Conservation (phyloP, 1,140 invertebrate genomes). For the Hycleus cichorii region DNA sequence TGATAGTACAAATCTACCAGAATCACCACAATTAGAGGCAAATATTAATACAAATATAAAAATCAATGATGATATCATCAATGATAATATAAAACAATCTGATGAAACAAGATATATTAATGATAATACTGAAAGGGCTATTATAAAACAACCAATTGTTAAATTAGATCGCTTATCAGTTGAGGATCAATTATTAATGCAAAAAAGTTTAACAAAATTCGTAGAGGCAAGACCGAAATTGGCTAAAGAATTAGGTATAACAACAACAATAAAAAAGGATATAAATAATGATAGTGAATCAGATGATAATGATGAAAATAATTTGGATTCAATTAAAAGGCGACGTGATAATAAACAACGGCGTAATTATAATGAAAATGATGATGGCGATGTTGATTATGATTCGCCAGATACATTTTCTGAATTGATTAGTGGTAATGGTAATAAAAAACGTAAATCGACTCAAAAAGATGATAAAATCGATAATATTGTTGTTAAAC, state of each 20-base stretch:
- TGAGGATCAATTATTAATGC: conserved; percentile 55
- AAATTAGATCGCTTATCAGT: conserved; percentile 38
- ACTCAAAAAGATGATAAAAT: conserved; percentile 27
- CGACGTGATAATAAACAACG: conserved; percentile 28
- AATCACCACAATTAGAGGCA: too few relatives aligned
- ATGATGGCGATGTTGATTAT: conserved; percentile 38
- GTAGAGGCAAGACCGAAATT: conserved; percentile 52
- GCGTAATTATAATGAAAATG: conserved; percentile 28
- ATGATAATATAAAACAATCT: too few relatives aligned
- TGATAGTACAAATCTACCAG: too few relatives aligned
- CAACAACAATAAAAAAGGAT: conserved; percentile 36
- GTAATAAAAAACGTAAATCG: conserved; percentile 25
- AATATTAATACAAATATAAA: too few relatives aligned
- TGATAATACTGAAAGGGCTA: too few relatives aligned
- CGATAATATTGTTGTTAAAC: conserved; percentile 48
- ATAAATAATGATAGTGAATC: conserved; percentile 41
- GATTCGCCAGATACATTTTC: conserved; percentile 37
- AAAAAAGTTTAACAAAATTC: conserved; percentile 53
- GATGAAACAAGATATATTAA: too few relatives aligned
- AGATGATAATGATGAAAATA: conserved; percentile 40
- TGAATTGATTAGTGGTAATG: conserved; percentile 27
- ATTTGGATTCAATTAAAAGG: conserved; percentile 31
- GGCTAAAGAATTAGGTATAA: conserved; percentile 50
- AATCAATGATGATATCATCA: too few relatives aligned
- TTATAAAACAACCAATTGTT: conserved; percentile 43